These are phyloP conservation scores for Micromys minutus DNA, from an alignment of 2,113 vertebrate genomes.

Conservation along the genomic window DNA sequence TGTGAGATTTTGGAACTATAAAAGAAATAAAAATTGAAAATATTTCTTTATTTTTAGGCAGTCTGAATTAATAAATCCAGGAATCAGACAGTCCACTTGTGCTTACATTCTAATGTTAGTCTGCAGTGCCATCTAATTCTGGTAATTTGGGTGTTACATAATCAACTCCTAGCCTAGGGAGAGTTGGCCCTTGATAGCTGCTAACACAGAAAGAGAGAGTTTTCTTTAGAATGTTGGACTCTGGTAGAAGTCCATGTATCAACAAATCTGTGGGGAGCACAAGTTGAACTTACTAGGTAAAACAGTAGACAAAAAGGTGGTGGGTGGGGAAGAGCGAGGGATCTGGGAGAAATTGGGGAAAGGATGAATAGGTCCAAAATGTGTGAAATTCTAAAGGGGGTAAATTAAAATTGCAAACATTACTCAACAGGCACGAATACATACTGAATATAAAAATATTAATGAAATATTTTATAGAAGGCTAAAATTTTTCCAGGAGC, in stretches of 20 bases:
- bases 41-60: conserved; percentile 32
- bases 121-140: neutral
- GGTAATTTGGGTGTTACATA: neutral
- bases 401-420: neutral
- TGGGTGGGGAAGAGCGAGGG: neutral
- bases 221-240: neutral
- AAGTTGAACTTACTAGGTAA: neutral
- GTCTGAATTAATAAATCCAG: neutral
- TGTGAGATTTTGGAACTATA: conserved; percentile 9
- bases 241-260: neutral
- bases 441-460: neutral
- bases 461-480: neutral
- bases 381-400: neutral
- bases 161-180: neutral
- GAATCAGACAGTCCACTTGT: neutral
- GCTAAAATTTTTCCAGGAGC: neutral
- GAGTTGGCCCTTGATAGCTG: neutral
- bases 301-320: neutral
- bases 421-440: neutral
- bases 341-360: neutral
- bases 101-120: neutral
- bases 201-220: neutral
- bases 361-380: neutral
- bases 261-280: neutral
- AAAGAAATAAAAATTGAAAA: conserved; percentile 37